These are phyloP conservation scores for Beris chalybata DNA, from an alignment of 2,888 invertebrate genomes.

Conservation along the genomic window DNA sequence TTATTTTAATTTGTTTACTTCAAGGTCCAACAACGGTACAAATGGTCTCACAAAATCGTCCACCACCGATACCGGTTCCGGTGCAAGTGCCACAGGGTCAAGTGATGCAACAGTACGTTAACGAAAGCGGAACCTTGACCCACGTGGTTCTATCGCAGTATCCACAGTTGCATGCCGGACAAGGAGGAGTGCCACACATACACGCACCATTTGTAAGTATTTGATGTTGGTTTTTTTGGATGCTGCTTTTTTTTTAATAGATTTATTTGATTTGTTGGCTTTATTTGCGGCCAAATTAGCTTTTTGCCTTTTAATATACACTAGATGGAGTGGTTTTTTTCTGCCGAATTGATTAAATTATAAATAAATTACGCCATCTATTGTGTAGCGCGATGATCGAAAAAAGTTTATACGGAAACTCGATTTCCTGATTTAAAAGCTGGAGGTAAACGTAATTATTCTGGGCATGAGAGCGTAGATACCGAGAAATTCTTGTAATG, in stretches of 20 bases:
- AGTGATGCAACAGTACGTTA: conserved; percentile 89
- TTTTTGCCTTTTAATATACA: no score
- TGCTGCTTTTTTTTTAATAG: conserved; percentile 1
- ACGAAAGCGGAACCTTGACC: conserved; percentile 84
- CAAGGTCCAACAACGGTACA: conserved; percentile 82
- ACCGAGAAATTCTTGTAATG: no score
- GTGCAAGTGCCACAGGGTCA: conserved; percentile 91
- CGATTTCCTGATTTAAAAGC: conserved; percentile 19
- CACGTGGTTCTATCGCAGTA: conserved; percentile 83
- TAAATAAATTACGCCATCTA: no score
- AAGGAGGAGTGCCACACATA: conserved; percentile 60
- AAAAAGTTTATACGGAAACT: conserved; percentile 20
- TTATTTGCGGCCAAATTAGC: no score
- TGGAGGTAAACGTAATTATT: neutral
- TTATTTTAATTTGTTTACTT: conserved; percentile 49
- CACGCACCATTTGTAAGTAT: conserved; percentile 69
- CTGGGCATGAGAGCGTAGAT: no score
- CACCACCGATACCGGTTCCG: conserved; percentile 80
- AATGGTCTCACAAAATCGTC: conserved; percentile 79
- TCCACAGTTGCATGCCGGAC: conserved; percentile 54
- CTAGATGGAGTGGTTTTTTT: no score
- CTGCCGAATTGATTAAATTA: no score
- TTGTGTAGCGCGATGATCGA: neutral
- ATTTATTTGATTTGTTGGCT: neutral
- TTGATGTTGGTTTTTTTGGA: conserved; percentile 4